Evolutionary conservation across 2,888 invertebrate species (phyloP).

Genomic region (Drosophila austrosaltans): DNA sequence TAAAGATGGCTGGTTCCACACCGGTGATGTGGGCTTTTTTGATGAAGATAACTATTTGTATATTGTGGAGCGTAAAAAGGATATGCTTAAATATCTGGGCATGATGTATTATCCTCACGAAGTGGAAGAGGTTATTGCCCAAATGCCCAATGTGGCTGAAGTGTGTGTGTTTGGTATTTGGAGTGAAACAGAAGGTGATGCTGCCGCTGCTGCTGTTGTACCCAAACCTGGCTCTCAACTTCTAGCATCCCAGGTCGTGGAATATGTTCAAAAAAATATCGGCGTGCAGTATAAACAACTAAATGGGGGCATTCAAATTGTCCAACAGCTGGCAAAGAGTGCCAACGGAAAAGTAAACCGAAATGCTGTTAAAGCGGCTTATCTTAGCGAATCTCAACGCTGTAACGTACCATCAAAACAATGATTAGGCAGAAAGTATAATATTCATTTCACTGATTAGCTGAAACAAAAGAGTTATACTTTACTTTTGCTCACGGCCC

Average conservation of each 20-base stretch:
- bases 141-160: constrained; percentile 74
- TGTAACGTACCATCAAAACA: background rate
- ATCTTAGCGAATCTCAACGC: constrained; percentile 27
- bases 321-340: constrained; percentile 68
- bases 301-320: constrained; percentile 70
- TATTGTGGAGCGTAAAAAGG: constrained; percentile 79
- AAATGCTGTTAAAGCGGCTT: constrained; percentile 54
- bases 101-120: constrained; percentile 81
- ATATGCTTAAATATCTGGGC: constrained; percentile 76
- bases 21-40: constrained; percentile 82
- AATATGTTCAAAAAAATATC: constrained; percentile 51
- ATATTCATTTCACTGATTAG: constrained; percentile 7
- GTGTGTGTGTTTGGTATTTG: constrained; percentile 80
- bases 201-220: constrained; percentile 80
- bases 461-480: background rate
- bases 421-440: background rate
- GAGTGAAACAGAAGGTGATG: constrained; percentile 77
- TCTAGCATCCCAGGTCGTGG: constrained; percentile 43
- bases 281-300: constrained; percentile 65
- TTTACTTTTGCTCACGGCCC: background rate
- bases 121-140: constrained; percentile 77
- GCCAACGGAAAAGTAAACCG: constrained; percentile 74
- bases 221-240: constrained; percentile 55
- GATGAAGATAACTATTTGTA: constrained; percentile 78
- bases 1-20: constrained; percentile 79